Conservation (phyloP, 2,888 invertebrate species). For the Rotaria socialis region DNA sequence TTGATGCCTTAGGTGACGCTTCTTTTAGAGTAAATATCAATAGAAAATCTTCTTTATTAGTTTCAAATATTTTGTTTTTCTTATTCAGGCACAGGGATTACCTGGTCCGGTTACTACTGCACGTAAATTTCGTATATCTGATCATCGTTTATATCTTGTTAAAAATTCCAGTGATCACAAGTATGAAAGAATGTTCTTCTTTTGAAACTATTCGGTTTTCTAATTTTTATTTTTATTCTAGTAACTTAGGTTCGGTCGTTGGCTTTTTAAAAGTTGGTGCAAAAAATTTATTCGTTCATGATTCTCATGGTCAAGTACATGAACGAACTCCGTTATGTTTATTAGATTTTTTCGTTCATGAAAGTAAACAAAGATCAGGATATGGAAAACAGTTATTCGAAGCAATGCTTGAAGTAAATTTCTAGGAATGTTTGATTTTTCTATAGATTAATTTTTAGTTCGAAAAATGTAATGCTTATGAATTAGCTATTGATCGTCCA, state of each 20-base stretch:
- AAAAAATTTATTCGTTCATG: conserved; percentile 76
- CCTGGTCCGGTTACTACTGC: conserved; percentile 55
- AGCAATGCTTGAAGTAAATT: conserved; percentile 74
- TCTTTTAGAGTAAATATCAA: conserved; percentile 53
- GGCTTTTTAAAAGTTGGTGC: conserved; percentile 83
- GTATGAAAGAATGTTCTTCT: conserved; percentile 49
- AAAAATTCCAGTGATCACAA: conserved; percentile 53
- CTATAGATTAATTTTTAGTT: neutral
- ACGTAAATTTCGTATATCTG: conserved; percentile 53
- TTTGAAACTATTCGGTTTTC: neutral
- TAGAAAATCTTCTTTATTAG: neutral
- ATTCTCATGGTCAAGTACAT: conserved; percentile 63
- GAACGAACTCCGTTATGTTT: conserved; percentile 80
- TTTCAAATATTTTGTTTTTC: neutral
- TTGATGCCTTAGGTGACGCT: conserved; percentile 57
- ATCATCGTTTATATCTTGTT: conserved; percentile 57
- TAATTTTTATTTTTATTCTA: conserved; percentile 48
- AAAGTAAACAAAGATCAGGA: conserved; percentile 77
- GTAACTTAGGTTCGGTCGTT: conserved; percentile 63
- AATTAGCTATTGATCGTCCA: conserved; percentile 85
- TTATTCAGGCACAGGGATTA: conserved; percentile 57
- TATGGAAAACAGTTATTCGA: conserved; percentile 79
- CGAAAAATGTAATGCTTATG: conserved; percentile 66
- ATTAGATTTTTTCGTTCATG: conserved; percentile 84
- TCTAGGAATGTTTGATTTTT: neutral